These are phyloP conservation scores for Trissolcus brochymenae DNA, from an alignment of 2,888 invertebrate species.

Conservation along the genomic window DNA sequence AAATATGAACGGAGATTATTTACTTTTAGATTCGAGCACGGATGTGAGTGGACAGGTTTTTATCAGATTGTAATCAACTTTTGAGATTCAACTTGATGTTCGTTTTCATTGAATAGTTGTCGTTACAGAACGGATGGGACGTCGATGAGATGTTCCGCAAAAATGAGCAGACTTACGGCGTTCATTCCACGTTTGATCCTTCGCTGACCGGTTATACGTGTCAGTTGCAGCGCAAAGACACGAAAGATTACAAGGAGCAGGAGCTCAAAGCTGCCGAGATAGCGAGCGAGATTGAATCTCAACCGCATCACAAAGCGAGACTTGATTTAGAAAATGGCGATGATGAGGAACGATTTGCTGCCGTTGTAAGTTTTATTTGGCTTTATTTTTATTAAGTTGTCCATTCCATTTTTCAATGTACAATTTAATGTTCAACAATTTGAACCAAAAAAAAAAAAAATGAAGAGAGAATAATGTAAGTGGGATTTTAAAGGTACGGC, in stretches of 20 bases:
- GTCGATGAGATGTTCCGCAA: slow-evolving; percentile 97
- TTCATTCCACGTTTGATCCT: slow-evolving; percentile 94
- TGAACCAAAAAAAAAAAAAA: neutral
- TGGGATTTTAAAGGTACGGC: slow-evolving; percentile 26
- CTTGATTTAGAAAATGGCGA: slow-evolving; percentile 94
- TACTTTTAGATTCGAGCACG: slow-evolving; percentile 83
- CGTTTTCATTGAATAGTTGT: neutral
- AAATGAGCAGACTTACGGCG: slow-evolving; percentile 94
- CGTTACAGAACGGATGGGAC: slow-evolving; percentile 91
- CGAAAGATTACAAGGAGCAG: slow-evolving; percentile 89
- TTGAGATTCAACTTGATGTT: neutral
- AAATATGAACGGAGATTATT: slow-evolving; percentile 80
- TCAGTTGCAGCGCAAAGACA: slow-evolving; percentile 89
- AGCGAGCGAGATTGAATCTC: slow-evolving; percentile 94
- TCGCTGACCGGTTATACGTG: slow-evolving; percentile 94
- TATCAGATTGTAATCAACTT: neutral
- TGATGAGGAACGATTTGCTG: slow-evolving; percentile 91
- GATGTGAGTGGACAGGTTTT: slow-evolving; percentile 76
- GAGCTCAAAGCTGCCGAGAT: slow-evolving; percentile 93
- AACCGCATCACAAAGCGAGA: slow-evolving; percentile 87
- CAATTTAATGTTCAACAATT: no score
- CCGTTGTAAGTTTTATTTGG: slow-evolving; percentile 83
- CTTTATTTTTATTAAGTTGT: no score
- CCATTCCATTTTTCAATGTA: no score
- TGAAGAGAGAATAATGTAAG: neutral